Percentiles rank a stretch among this genome's conserved stretches.
Evolutionary conservation across 2,888 invertebrate species (phyloP).

Genomic region (Ectropis crepuscularia): DNA sequence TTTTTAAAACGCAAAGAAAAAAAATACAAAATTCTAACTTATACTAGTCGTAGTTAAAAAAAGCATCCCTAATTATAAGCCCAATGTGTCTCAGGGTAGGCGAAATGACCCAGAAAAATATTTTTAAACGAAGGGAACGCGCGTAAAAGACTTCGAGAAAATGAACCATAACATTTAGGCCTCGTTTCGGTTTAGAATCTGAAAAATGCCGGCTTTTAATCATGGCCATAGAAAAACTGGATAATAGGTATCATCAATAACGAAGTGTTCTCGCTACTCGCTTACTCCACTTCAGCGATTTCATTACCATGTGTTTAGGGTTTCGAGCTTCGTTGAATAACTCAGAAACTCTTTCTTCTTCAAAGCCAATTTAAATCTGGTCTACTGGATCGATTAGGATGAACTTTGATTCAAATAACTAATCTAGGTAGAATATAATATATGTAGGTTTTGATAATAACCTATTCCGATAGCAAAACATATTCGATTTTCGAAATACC

Average conservation of each 20-base stretch:
- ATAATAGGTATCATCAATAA: conserved; percentile 11
- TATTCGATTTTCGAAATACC: too few relatives aligned
- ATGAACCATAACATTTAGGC: not conserved
- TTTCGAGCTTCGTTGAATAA: too few relatives aligned
- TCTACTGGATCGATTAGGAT: too few relatives aligned
- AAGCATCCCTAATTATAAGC: conserved; percentile 1
- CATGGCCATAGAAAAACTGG: not conserved
- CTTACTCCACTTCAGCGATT: conserved; percentile 28
- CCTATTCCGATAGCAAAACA: too few relatives aligned
- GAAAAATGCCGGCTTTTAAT: conserved; percentile 6
- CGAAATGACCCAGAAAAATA: conserved; percentile 6
- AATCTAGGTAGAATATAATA: too few relatives aligned
- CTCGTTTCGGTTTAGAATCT: not conserved
- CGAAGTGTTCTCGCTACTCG: conserved; percentile 8
- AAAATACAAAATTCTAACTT: conserved; percentile 1
- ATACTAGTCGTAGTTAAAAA: conserved; percentile 10
- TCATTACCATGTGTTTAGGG: conserved; percentile 14
- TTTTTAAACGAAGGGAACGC: not conserved
- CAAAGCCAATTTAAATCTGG: too few relatives aligned
- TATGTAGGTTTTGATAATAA: too few relatives aligned
- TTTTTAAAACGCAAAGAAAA: conserved; percentile 11
- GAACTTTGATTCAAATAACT: too few relatives aligned
- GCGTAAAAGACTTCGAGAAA: not conserved
- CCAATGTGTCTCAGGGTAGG: not conserved
- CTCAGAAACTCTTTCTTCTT: too few relatives aligned